Base-by-base conservation (phyloP, 1,140 invertebrate species). In the Trissolcus basalis region DNA sequence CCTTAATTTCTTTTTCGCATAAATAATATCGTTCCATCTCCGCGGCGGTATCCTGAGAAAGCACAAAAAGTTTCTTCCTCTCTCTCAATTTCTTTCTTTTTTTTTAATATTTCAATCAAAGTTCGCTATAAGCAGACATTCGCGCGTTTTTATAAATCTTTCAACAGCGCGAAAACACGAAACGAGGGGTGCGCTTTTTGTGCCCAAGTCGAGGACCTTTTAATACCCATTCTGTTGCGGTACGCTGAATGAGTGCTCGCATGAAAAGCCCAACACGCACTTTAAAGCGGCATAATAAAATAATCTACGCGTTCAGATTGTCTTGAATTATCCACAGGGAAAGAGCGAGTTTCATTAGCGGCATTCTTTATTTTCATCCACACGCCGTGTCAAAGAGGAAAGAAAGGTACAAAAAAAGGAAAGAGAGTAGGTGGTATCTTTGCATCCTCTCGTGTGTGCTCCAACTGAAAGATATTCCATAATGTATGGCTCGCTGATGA, bases 401-500 rank as follows among this genome's bases (percentile, higher is more conserved):
- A 27, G 19, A 6, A 27, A 1, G 19, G 19, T 1, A 6, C 19
- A 27, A 27, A 27, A 27, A 27, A 27, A 6, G 19, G 19, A 27
- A 27, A 27, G 6, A 27, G 19, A 27, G 19, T 27, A 27, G 53
- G 47, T 59, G 58, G 60, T 70, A 55, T 69, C 54, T 69, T 41
- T 41, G 12, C 11, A 48, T 15, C 14, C 10, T 32, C 13, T 41
- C 19, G 6, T 27, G 19, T 27, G 19, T 27, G 19, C 19, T 27
- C 19, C 1, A 13, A 35, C 16, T 68, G 47, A 68, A 68, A 58
- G 41, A 51, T 65, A 70, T 70, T 76, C 67, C 60, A 56, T 60
- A 63, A 54, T 58, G 54, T 51, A 54, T 43, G n/a, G 44, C 47
- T n/a, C 59, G 60, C 19, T 60, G 73, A 65, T 70, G 61, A 70